These are phyloP conservation scores for Crambe crambe DNA, from an alignment of 37 sponge, comb jelly and placozoan genomes.

Conservation along the genomic window DNA sequence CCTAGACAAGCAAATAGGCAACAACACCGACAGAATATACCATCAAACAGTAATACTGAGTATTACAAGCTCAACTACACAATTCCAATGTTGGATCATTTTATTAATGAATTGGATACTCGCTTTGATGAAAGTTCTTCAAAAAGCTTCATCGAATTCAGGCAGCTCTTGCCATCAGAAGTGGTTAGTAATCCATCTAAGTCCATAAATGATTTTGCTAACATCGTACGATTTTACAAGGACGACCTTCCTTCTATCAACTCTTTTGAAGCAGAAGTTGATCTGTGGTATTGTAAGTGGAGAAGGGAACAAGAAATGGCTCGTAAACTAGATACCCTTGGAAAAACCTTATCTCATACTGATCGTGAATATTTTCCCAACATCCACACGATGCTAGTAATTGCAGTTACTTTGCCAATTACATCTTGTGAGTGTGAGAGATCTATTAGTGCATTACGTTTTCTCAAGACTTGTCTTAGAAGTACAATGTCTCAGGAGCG, in stretches of 20 bases:
- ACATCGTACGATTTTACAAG: not conserved
- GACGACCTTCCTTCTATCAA: conserved; percentile 30
- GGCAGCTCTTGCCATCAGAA: conserved; percentile 29
- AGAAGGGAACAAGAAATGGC: conserved; percentile 7
- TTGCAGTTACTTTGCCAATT: conserved; percentile 40
- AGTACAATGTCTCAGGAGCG: conserved; percentile 22
- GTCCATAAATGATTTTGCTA: conserved; percentile 7
- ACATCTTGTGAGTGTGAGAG: conserved; percentile 64
- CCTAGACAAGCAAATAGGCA: conserved; percentile 33
- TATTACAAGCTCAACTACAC: conserved; percentile 38
- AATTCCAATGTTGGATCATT: too few relatives aligned
- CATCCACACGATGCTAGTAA: conserved; percentile 23
- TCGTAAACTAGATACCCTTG: conserved; percentile 30
- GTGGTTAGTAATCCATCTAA: not conserved
- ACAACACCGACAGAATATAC: conserved; percentile 34
- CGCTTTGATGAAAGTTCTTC: conserved; percentile 15
- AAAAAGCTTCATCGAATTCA: conserved; percentile 9
- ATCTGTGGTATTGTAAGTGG: conserved; percentile 38
- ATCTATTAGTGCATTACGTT: conserved; percentile 46
- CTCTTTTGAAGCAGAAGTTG: conserved; percentile 40
- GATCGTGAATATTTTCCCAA: conserved; percentile 51
- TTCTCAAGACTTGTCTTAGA: conserved; percentile 7
- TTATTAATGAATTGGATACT: conserved; percentile 36
- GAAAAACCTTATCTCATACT: conserved; percentile 10
- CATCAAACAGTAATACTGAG: conserved; percentile 12